Evolutionary conservation across 2,113 vertebrate genomes (phyloP), one percentile per base, ranked within the genome.

Genomic region (Centropus unirufus): DNA sequence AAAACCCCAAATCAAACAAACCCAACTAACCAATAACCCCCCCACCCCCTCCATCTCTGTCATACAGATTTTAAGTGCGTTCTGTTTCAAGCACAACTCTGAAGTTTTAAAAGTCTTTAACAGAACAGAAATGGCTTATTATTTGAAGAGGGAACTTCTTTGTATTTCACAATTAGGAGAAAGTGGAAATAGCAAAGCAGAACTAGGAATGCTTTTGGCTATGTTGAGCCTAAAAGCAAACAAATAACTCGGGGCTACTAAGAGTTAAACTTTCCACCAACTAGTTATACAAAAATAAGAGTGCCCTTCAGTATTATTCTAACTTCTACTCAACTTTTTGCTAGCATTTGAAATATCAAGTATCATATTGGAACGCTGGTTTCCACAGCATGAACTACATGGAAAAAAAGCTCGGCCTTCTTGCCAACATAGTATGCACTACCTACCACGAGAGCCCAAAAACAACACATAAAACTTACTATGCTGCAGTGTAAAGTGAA

Each of bases 381-480:
- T 96, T 97, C 95, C 92, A 97, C 94, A 94, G 92, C 83, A 92
- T 67, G 80, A 96, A 87, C 83, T 96, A 84, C 92, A 93, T 87
- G 95, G 95, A 97, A 97, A 97, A 96, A 93, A 7, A 90, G 88
- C 44, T 20, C 54, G 52, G 82, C 34, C 22, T 83, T 72, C 83
- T 78, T 90, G 88, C 95, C 93, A 97, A 51, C 57, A 68, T 49
- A 92, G 93, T 61, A 87, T 93, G 85, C n/a, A 26, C 83, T 93
- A 78, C 92, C 93, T 93, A 94, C 78, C 30, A 64, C 6, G 19
- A 72, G 73, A 83, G 80, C 90, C 96, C 96, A 96, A 97, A 94
- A 95, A 0, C 73, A 96, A 90, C 94, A 96, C 92, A 92, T 93
- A 94, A 89, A 93, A 94, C 57, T 94, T 92, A 94, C 92, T 96